A percentile compares a stretch with the other conserved stretches of the same genome.
Conservation (phyloP, 2,113 vertebrate genomes). For the Oryzias curvinotus region DNA sequence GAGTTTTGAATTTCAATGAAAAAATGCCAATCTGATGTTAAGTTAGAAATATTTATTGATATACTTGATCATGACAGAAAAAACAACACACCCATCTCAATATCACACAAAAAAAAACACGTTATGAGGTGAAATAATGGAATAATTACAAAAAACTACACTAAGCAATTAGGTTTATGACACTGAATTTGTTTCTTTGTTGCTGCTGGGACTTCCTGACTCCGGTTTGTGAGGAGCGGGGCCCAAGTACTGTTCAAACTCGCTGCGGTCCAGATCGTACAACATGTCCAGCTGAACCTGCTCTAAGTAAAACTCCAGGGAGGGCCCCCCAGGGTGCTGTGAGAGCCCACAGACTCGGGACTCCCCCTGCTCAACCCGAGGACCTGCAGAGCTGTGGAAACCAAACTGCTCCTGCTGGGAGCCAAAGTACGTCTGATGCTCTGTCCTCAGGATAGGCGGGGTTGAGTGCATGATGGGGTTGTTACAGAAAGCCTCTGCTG, state of each 20-base stretch:
- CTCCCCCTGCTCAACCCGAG: slow-evolving; percentile 76
- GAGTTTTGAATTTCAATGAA: no score
- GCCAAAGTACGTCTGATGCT: slow-evolving; percentile 64
- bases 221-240: slow-evolving; percentile 74
- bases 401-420: slow-evolving; percentile 49
- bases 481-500: slow-evolving; percentile 18
- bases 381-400: slow-evolving; percentile 57
- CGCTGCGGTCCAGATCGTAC: slow-evolving; percentile 89
- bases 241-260: slow-evolving; percentile 93
- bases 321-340: slow-evolving; percentile 48
- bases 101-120: slow-evolving; percentile 13
- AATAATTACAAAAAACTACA: slow-evolving; percentile 63
- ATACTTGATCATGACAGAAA: slow-evolving; percentile 1
- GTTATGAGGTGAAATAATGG: neutral
- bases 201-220: slow-evolving; percentile 50
- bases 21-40: neutral
- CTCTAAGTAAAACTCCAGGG: slow-evolving; percentile 79
- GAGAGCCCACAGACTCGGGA: slow-evolving; percentile 69
- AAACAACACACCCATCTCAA: slow-evolving; percentile 6
- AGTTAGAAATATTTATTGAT: slow-evolving; percentile 50
- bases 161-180: slow-evolving; percentile 5
- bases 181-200: slow-evolving; percentile 44
- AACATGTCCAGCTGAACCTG: slow-evolving; percentile 84
- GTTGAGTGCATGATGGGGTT: slow-evolving; percentile 18
- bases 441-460: slow-evolving; percentile 68